Evolutionary conservation across 2,888 invertebrate species (phyloP).

Genomic region (Drosophila meridionalis): DNA sequence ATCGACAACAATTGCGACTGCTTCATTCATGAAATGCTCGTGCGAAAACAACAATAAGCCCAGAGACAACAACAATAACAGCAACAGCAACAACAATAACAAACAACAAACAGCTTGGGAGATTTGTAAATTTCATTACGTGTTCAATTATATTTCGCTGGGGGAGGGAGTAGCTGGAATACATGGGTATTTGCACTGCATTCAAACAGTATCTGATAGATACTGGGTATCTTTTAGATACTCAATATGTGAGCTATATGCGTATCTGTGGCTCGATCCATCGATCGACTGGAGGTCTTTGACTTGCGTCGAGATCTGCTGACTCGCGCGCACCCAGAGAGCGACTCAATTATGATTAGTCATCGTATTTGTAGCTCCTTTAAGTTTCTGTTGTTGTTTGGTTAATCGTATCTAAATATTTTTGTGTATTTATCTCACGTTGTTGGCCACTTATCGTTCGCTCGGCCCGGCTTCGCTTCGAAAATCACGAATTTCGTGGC

Average conservation of each 20-base stretch:
- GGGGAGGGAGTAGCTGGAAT: conserved; percentile 7
- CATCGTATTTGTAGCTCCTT: conserved; percentile 65
- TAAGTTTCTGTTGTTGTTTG: conserved; percentile 20
- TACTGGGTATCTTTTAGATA: background rate
- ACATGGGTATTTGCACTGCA: conserved; percentile 45
- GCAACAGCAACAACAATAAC: conserved; percentile 27
- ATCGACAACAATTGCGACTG: conserved; percentile 45
- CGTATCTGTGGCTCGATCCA: background rate
- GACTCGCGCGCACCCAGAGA: conserved; percentile 35
- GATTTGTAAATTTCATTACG: conserved; percentile 58
- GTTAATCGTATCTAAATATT: conserved; percentile 67
- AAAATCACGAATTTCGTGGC: conserved; percentile 65
- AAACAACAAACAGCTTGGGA: conserved; percentile 21
- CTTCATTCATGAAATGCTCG: conserved; percentile 71
- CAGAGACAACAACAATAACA: conserved; percentile 32
- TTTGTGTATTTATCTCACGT: conserved; percentile 76
- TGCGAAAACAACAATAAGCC: conserved; percentile 53
- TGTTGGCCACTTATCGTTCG: conserved; percentile 59
- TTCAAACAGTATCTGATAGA: conserved; percentile 27
- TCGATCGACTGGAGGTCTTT: conserved; percentile 37
- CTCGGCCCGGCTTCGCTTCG: conserved; percentile 26
- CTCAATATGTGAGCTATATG: background rate
- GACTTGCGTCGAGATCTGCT: conserved; percentile 34
- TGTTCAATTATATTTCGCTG: conserved; percentile 27
- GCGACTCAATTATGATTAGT: conserved; percentile 65